Conservation (phyloP, 2,888 invertebrate genomes). For the Dicycla oo region DNA sequence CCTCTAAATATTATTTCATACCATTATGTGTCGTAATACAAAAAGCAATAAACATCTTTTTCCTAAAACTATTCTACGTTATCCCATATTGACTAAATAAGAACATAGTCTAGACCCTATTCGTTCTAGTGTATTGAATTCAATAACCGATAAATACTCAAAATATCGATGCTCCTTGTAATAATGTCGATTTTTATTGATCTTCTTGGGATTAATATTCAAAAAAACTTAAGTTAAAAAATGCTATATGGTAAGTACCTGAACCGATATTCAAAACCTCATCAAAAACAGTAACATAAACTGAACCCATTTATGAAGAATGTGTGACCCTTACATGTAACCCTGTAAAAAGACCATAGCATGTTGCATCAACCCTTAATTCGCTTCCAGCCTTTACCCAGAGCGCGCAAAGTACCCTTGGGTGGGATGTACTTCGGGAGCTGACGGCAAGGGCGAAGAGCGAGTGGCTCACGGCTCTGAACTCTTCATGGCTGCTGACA, state of each 20-base stretch:
- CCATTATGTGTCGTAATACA: not conserved
- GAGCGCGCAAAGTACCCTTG: conserved; percentile 97
- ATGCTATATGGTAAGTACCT: too few species aligned
- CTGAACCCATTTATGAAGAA: not conserved
- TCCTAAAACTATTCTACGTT: too few species aligned
- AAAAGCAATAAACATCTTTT: too few species aligned
- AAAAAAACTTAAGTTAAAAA: too few species aligned
- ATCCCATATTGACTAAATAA: too few species aligned
- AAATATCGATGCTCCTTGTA: too few species aligned
- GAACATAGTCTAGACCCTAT: too few species aligned
- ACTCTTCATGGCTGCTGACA: conserved; percentile 98
- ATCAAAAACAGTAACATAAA: not conserved
- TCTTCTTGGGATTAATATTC: too few species aligned
- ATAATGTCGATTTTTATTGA: too few species aligned
- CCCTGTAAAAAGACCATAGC: conserved; percentile 53
- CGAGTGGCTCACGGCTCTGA: conserved; percentile 96
- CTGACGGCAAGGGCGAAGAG: conserved; percentile 88
- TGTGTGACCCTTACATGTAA: conserved; percentile 24
- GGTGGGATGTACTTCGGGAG: conserved; percentile 92
- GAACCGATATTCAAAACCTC: too few species aligned
- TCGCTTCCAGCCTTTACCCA: conserved; percentile 92
- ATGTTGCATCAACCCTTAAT: conserved; percentile 64
- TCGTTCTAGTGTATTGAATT: too few species aligned
- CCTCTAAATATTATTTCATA: not conserved
- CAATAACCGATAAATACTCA: too few species aligned